Base-by-base conservation (phyloP, 2,797 vertebrate genomes). In the Remorina albescens region DNA sequence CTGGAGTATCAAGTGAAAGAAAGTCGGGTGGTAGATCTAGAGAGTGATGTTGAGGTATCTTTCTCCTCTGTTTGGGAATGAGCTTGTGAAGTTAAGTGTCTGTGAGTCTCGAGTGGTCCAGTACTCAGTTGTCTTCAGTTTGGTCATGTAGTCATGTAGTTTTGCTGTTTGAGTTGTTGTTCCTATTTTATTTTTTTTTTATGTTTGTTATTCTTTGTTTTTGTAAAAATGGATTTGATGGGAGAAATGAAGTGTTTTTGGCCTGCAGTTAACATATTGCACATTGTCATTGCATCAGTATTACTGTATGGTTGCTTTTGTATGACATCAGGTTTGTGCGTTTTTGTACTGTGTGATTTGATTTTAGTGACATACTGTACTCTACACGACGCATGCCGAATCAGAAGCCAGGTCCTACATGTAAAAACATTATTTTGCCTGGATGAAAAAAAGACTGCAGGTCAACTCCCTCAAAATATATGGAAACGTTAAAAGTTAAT, bases 11-110 rank as follows among this genome's bases (percentile, higher is more conserved):
- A 95, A 92, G 92, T 91, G 85, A 95, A 94, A 94, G 95, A 95
- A 84, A 91, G 91, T 86, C 92, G 89, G 76, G 88, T 95, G 86
- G 72, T 94, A 91, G 91, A 93, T 82, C 94, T 95, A 93, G 94
- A 95, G 88, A 93, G 89, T 85, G 94, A 95, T 86, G 88, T 95
- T 73, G 95, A 95, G 95, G 95, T 96, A 95, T 91, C 65, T 66
- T 71, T 88, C 82, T 71, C 80, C 74, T 83, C 77, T 92, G 61
- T 71, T 89, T 89, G 80, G 77, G 85, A 92, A 92, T 92, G 88
- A 83, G 78, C 70, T 60, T 92, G 88, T 91, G 74, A 81, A 44
- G 86, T 81, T 73, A 26, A 78, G 67, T 91, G 84, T 91, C 50
- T 89, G 89, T 93, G 87, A 85, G 80, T 87, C 76, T 88, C 30